A percentile compares a stretch with the other conserved stretches of the same genome.
These are phyloP conservation scores for Lordiphosa andalusiaca DNA, from an alignment of 2,888 invertebrate genomes.

Conservation along the genomic window DNA sequence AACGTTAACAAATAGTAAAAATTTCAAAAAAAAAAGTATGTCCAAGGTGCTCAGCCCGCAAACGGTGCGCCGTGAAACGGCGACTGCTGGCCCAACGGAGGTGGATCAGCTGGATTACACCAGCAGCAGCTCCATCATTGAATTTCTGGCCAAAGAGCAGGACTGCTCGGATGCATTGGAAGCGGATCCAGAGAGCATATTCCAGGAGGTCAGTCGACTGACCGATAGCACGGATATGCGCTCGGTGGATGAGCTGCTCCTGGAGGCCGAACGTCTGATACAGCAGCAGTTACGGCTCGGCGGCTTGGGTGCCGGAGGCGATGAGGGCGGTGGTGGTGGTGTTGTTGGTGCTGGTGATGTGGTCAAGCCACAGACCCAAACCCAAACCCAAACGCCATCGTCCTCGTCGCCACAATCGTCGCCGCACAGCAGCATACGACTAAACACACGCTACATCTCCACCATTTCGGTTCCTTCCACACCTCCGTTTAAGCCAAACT, in stretches of 20 bases:
- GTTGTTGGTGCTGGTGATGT: background rate
- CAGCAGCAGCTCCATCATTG: constrained; percentile 78
- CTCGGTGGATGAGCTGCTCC: constrained; percentile 83
- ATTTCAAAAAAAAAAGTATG: constrained; percentile 44
- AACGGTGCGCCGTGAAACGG: constrained; percentile 21
- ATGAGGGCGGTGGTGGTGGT: constrained; percentile 9
- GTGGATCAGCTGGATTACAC: constrained; percentile 66
- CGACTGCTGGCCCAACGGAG: constrained; percentile 35
- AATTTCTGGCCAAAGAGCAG: constrained; percentile 79
- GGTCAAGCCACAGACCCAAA: background rate
- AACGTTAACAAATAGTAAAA: background rate
- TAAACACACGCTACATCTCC: constrained; percentile 60
- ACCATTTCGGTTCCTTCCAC: background rate
- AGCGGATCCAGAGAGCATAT: constrained; percentile 85
- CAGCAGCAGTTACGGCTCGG: constrained; percentile 71
- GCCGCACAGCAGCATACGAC: constrained; percentile 62
- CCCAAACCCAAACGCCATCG: constrained; percentile 14
- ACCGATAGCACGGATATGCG: constrained; percentile 81
- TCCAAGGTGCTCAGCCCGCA: constrained; percentile 64
- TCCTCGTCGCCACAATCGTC: constrained; percentile 48
- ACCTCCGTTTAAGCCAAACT: constrained; percentile 6
- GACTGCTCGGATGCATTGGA: constrained; percentile 67
- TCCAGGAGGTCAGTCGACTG: constrained; percentile 85
- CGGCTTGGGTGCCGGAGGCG: constrained; percentile 9
- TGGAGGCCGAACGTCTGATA: constrained; percentile 82